Conservation (phyloP, 2,888 invertebrate species). For the Scaptomyza caliginosa region DNA sequence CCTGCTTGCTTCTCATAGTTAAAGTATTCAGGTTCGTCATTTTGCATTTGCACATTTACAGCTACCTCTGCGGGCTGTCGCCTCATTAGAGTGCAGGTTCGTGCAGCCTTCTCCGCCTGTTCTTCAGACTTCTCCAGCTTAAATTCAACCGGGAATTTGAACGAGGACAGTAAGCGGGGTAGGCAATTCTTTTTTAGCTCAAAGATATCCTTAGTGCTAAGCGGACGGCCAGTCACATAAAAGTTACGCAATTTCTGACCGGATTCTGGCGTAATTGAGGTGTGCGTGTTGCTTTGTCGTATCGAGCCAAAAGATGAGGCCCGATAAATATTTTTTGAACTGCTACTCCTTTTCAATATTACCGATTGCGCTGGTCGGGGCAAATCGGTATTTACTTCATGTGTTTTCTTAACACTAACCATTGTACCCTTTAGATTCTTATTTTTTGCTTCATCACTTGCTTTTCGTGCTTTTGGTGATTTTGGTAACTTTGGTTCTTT, state of each 20-base stretch:
- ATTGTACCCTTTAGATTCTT: background rate
- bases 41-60: background rate
- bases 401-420: background rate
- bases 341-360: background rate
- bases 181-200: conserved; percentile 54
- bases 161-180: conserved; percentile 77
- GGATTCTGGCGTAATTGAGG: background rate
- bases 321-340: conserved; percentile 40
- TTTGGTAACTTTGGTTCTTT: background rate
- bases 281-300: background rate
- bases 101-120: conserved; percentile 1
- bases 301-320: background rate
- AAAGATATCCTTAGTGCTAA: conserved; percentile 26
- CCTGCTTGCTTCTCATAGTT: conserved; percentile 57
- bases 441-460: background rate
- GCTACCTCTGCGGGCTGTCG: background rate
- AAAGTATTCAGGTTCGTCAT: conserved; percentile 19
- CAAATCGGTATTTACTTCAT: background rate
- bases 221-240: background rate
- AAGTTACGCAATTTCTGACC: conserved; percentile 20
- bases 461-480: too few relatives aligned
- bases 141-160: conserved; percentile 75
- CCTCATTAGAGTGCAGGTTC: conserved; percentile 17
- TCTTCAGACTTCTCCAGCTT: conserved; percentile 45
- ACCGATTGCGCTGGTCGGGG: background rate